A percentile compares a stretch with the other conserved stretches of the same genome.
Conservation (phyloP, 2,113 vertebrate genomes). For the Chiloscyllium plagiosum region DNA sequence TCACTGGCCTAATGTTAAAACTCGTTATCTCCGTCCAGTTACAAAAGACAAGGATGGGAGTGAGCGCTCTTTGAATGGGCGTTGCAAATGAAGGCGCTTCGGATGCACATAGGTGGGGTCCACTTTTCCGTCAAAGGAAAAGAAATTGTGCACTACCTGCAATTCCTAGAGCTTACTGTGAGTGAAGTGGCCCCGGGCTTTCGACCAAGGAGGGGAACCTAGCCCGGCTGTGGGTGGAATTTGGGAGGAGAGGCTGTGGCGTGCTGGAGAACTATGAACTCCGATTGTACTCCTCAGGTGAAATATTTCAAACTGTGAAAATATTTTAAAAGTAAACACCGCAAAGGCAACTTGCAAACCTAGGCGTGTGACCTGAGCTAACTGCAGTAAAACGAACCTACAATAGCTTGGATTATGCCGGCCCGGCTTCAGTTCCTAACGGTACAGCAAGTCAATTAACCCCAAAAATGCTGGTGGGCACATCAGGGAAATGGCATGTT, state of each 20-base stretch:
- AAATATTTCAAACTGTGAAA: slow-evolving; percentile 26
- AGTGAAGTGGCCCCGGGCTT: not conserved
- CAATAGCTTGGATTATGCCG: slow-evolving; percentile 8
- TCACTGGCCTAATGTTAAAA: not conserved
- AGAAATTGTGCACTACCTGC: not conserved
- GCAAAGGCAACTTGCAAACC: slow-evolving; percentile 12
- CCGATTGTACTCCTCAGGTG: not conserved
- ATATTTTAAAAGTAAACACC: slow-evolving; percentile 20
- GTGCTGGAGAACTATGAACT: not conserved
- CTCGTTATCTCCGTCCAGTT: not conserved
- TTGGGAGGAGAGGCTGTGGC: not conserved
- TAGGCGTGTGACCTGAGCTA: not conserved
- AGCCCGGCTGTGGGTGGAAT: not conserved
- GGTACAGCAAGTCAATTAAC: not conserved
- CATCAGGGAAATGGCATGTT: not conserved
- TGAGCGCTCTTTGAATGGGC: not conserved
- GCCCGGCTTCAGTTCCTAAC: not conserved
- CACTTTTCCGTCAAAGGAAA: not conserved
- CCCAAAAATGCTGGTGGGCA: not conserved
- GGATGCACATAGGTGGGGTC: not conserved
- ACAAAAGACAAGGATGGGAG: not conserved
- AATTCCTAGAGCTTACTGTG: not conserved
- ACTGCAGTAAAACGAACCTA: not conserved
- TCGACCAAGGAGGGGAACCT: too few species aligned
- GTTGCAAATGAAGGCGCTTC: too few species aligned